phyloP scores from a whole-genome alignment of 2,888 invertebrate genomes.

The Galeruca laticollis region DNA sequence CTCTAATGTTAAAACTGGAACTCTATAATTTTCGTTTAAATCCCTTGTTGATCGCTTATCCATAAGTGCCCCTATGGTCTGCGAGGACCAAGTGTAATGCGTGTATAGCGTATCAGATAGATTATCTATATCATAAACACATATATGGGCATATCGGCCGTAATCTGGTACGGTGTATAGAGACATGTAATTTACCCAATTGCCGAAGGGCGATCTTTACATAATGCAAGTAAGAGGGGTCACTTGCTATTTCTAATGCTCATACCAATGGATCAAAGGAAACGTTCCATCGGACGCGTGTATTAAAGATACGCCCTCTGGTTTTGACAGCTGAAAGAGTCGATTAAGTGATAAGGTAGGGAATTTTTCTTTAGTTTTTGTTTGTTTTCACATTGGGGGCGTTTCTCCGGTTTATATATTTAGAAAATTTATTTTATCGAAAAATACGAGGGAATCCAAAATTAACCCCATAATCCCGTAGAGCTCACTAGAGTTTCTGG shows the following conservation, averaged over 20 bases:
- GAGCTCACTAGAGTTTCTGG: no score
- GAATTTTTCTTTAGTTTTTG: not conserved
- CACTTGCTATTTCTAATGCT: conserved; percentile 14
- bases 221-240: conserved; percentile 26
- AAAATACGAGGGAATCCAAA: not conserved
- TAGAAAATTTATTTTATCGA: not conserved
- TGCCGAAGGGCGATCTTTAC: conserved; percentile 43
- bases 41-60: conserved; percentile 31
- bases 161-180: conserved; percentile 45
- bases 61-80: conserved; percentile 35
- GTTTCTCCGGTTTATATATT: not conserved
- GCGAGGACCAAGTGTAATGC: conserved; percentile 26
- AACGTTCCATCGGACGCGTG: conserved; percentile 6
- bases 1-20: conserved; percentile 12
- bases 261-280: conserved; percentile 13
- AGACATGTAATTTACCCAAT: conserved; percentile 51
- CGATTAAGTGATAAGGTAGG: not conserved
- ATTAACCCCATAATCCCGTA: no score
- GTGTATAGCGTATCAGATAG: conserved; percentile 31
- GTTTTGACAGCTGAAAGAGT: conserved; percentile 5
- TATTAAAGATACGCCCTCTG: not conserved
- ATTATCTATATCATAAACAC: conserved; percentile 40
- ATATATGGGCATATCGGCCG: conserved; percentile 36
- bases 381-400: not conserved
- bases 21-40: conserved; percentile 16